Conservation (phyloP, 92 coral and sea anemone genomes). For the Nematostella vectensis region DNA sequence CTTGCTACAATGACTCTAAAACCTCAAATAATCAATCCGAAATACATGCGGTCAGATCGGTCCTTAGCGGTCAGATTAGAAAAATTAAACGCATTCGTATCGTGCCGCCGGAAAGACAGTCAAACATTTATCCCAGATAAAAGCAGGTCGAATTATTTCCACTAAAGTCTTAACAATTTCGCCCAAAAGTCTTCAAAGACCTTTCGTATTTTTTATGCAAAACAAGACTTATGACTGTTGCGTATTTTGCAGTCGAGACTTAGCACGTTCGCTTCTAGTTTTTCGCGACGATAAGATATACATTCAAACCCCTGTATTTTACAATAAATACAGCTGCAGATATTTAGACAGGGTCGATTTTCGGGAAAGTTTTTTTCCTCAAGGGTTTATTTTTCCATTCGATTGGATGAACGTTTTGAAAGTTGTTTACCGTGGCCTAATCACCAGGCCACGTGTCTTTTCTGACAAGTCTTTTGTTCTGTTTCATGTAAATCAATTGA, state of each 20-base stretch:
- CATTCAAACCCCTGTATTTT: constrained; percentile 43
- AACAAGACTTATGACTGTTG: too few relatives aligned
- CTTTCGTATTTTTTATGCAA: too few relatives aligned
- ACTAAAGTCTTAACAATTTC: too few relatives aligned
- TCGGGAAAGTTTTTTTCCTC: constrained; percentile 28
- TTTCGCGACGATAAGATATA: constrained; percentile 58
- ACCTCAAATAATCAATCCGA: constrained; percentile 43
- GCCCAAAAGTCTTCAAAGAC: too few relatives aligned
- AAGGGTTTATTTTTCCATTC: constrained; percentile 33
- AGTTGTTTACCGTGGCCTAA: constrained; percentile 64
- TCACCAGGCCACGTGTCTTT: constrained; percentile 84
- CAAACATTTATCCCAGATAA: neutral
- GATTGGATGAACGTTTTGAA: constrained; percentile 35
- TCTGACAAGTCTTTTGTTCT: constrained; percentile 85
- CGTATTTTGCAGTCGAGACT: too few relatives aligned
- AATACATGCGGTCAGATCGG: constrained; percentile 70
- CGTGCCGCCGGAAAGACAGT: constrained; percentile 26
- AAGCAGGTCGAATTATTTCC: too few relatives aligned
- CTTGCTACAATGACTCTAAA: constrained; percentile 27
- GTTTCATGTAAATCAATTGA: constrained; percentile 65
- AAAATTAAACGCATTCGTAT: constrained; percentile 70
- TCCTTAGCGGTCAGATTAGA: constrained; percentile 58
- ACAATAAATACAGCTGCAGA: constrained; percentile 75
- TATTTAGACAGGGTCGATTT: constrained; percentile 59
- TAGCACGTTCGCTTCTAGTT: too few relatives aligned